Base-by-base conservation (phyloP, 2,888 invertebrate species). In the Caenorhabditis sp. region DNA sequence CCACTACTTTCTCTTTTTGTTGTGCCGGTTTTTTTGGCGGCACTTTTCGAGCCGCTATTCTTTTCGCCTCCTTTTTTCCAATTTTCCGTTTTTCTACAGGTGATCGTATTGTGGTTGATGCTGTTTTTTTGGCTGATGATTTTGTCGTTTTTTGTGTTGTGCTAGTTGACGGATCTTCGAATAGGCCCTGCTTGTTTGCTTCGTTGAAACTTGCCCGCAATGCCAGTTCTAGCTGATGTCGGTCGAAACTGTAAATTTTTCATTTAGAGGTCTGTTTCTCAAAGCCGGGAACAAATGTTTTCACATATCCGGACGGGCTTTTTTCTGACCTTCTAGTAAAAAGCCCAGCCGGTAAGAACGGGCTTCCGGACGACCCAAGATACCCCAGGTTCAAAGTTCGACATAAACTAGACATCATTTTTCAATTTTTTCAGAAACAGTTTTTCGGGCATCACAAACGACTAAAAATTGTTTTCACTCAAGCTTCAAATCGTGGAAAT, bases 201-300 rank as follows among this genome's bases (percentile, higher is more conserved):
- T 77, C 79, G 54, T 69, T 50, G 10, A 79, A 63, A 53, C 75
- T 75, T 1, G 67, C 75, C 1, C 77, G 64, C 3, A 79, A 75
- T 19, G 77, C 79, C 36, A 55, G 12, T 64, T 79, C 79, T 14
- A 79, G 62, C 51, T 79, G 77, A 36, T 59, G 62, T 21, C 79
- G 75, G 26, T 77, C 77, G 37, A 79, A 76, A 61, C 79, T 79
- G 63, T 49, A 77, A 60, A 36, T n/a, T n/a, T n/a, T n/a, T n/a
- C n/a, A n/a, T n/a, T n/a, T 59, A 19, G 21, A 36, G 10, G 21
- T 19, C 14, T 26, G 5, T 54, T n/a, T n/a, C n/a, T n/a, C n/a
- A n/a, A n/a, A n/a, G n/a, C n/a, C n/a, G n/a, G n/a, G n/a, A 54
- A 12, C 12, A n/a, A 23, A 54, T n/a, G 31, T n/a, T n/a, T n/a